phyloP scores from a whole-genome alignment of 2,888 invertebrate species.

The Drosophila colorata region DNA sequence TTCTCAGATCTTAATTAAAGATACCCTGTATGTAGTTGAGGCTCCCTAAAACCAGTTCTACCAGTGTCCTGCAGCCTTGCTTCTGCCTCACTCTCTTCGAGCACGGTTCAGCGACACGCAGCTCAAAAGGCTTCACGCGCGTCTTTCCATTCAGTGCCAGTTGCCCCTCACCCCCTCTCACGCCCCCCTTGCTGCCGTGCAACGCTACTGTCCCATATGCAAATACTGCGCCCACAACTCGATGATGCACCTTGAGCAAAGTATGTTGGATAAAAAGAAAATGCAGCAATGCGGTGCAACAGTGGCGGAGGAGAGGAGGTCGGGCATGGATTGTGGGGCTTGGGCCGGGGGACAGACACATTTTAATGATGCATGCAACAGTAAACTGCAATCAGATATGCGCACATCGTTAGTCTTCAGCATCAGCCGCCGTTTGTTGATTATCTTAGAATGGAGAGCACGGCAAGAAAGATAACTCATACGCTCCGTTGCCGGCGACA shows the following conservation, averaged over 20 bases:
- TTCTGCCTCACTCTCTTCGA: conserved; percentile 4
- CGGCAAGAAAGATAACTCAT: conserved; percentile 80
- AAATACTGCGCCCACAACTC: conserved; percentile 68
- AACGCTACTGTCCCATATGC: conserved; percentile 58
- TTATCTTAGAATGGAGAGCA: conserved; percentile 74
- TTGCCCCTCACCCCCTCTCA: not conserved
- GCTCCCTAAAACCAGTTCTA: conserved; percentile 4
- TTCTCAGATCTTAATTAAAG: conserved; percentile 26
- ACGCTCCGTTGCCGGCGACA: conserved; percentile 62
- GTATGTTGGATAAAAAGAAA: conserved; percentile 73
- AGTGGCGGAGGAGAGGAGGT: conserved; percentile 12
- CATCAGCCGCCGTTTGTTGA: conserved; percentile 76
- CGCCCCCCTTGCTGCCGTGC: not conserved
- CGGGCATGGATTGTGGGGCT: conserved; percentile 16
- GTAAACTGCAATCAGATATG: conserved; percentile 79
- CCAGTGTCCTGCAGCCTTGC: conserved; percentile 31
- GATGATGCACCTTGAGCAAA: conserved; percentile 75
- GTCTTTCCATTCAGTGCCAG: conserved; percentile 64
- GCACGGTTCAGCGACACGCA: conserved; percentile 71
- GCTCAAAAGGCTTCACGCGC: conserved; percentile 58
- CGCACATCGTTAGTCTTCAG: conserved; percentile 80
- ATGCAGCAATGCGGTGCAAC: conserved; percentile 53
- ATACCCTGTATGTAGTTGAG: not conserved
- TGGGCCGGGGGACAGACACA: conserved; percentile 70
- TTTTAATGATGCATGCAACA: conserved; percentile 83